Evolutionary conservation across 64 coral and sea anemone genomes (phyloP), one percentile per base, ranked within the genome.

Genomic region (Dendrophyllia cribrosa): DNA sequence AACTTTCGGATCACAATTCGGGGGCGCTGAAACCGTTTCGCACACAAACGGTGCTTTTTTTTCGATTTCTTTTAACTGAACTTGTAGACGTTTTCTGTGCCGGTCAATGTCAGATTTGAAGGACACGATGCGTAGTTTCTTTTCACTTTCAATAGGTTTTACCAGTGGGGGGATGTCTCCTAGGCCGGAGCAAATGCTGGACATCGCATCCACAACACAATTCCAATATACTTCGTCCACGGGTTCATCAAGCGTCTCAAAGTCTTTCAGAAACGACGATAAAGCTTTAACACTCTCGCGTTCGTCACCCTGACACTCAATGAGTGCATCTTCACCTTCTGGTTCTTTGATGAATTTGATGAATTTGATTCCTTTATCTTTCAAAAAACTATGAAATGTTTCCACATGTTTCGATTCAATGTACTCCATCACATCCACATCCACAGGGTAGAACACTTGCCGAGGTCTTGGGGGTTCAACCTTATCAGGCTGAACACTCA

Each of bases 371-470:
- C 17, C 17, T 55, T 6, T 48, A n/a, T 77, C 50, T 48, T 52
- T 17, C 9, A 77, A n/a, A 6, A 77, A 53, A 10, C 11, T 22
- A 1, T 1, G 6, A n/a, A 77, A 77, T 4, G 17, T 20, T 4
- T 52, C 20, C 17, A n/a, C 2, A 4, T 77, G 20, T 8, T n/a
- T 52, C 53, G 74, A 55, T 9, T 77, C 9, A n/a, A 77, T 48
- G 13, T 22, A 77, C 50, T 77, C 74, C 74, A 77, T 77, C 50
- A 77, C 45, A 13, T 77, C 74, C 19, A n/a, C 17, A 23, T 77
- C n/a, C 8, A 77, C 74, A 5, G 53, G 60, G 60, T 15, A 16
- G 16, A 19, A 19, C 3, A 63, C 16, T 7, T 63, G 10, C 60
- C n/a, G n/a, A n/a, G n/a, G n/a, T n/a, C n/a, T n/a, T n/a, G n/a